Evolutionary conservation across 2,797 vertebrate genomes (phyloP).

Genomic region (Chaetophractus vellerosus): DNA sequence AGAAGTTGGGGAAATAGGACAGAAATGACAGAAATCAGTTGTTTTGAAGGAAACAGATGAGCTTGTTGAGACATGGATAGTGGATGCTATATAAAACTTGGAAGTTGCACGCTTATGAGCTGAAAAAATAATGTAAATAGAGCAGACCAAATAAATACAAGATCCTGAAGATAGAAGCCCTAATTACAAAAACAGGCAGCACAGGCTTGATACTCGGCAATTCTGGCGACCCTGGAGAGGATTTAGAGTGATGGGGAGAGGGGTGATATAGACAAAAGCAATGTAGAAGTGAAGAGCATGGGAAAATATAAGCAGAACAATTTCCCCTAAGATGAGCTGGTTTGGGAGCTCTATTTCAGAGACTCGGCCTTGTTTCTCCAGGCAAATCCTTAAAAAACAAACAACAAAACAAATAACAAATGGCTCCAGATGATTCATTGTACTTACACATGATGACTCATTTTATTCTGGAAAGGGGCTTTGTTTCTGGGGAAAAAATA

Average conservation of each 20-base stretch:
- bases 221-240: background rate
- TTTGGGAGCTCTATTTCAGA: background rate
- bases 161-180: background rate
- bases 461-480: background rate
- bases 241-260: background rate
- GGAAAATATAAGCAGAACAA: background rate
- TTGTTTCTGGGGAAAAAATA: background rate
- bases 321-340: background rate
- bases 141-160: background rate
- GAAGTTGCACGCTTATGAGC: background rate
- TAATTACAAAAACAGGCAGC: background rate
- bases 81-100: background rate
- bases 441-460: background rate
- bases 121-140: background rate
- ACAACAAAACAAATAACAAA: background rate
- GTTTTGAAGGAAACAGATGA: background rate
- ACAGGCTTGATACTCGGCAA: background rate
- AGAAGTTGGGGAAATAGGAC: background rate
- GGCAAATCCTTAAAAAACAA: background rate
- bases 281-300: background rate
- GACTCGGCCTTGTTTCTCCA: background rate
- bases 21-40: background rate
- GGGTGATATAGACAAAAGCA: background rate
- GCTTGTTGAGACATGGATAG: background rate
- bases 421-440: background rate